Percentiles rank a stretch among this genome's conserved stretches.
These are phyloP conservation scores for Drosophila differens DNA, from an alignment of 2,888 invertebrate genomes.

Conservation along the genomic window DNA sequence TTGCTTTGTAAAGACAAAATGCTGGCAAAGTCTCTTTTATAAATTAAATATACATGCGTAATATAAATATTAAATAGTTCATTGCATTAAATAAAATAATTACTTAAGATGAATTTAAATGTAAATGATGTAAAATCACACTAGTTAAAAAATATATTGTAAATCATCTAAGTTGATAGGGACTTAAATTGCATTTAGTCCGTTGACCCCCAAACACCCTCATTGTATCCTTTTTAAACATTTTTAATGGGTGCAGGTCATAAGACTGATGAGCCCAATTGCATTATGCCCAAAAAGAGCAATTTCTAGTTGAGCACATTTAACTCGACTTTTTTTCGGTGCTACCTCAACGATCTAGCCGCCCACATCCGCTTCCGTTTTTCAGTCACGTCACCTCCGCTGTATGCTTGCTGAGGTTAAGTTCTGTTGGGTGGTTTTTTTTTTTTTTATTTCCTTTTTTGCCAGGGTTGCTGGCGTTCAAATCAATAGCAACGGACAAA, in stretches of 20 bases:
- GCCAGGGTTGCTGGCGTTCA: slow-evolving; percentile 32
- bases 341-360: slow-evolving; percentile 29
- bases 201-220: not conserved
- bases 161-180: not conserved
- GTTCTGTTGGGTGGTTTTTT: slow-evolving; percentile 17
- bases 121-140: not conserved
- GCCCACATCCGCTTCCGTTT: slow-evolving; percentile 57
- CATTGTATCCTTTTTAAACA: not conserved
- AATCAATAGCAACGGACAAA: slow-evolving; percentile 45
- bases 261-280: not conserved
- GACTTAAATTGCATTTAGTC: not conserved
- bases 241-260: not conserved
- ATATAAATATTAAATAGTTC: not conserved
- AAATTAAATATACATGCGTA: no score
- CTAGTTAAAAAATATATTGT: not conserved
- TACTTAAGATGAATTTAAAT: not conserved
- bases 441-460: not conserved
- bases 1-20: not conserved
- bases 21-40: not conserved
- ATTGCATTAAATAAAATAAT: not conserved
- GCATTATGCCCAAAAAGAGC: slow-evolving; percentile 4
- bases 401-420: slow-evolving; percentile 28
- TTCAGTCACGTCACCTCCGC: slow-evolving; percentile 37
- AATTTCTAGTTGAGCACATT: not conserved
- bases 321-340: not conserved